phyloP scores from a whole-genome alignment of 2,113 vertebrate genomes.

The Nothoprocta perdicaria region DNA sequence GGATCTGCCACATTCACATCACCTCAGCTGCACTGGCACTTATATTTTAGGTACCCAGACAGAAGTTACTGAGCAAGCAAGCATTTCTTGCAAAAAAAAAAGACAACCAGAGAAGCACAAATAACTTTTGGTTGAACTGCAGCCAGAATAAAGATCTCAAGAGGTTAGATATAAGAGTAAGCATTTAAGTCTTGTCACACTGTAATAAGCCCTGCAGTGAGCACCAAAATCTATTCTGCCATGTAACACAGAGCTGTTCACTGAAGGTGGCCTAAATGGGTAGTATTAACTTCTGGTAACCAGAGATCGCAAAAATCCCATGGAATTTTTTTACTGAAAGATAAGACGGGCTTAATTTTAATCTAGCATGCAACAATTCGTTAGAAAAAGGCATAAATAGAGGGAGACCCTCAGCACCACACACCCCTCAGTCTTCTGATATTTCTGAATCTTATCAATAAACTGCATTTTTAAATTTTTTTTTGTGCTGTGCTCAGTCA shows the following conservation, averaged over 20 bases:
- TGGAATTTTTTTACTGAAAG: not conserved
- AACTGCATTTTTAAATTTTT: not conserved
- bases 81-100: too few relatives aligned
- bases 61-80: not conserved
- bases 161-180: not conserved
- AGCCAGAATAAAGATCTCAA: not conserved
- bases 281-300: not conserved
- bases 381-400: not conserved
- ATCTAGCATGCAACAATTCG: not conserved
- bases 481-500: not conserved
- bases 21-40: not conserved
- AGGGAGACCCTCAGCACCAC: not conserved
- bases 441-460: not conserved
- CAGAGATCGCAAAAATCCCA: not conserved
- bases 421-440: not conserved
- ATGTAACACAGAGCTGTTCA: rapidly evolving
- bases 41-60: not conserved
- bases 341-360: not conserved
- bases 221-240: too few relatives aligned
- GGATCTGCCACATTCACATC: not conserved
- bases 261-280: not conserved
- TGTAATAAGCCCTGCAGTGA: not conserved
- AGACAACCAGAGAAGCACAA: not conserved
- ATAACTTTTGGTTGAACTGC: not conserved
- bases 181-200: not conserved